Evolutionary conservation across 2,113 vertebrate genomes (phyloP).

Genomic region (Zeus faber): DNA sequence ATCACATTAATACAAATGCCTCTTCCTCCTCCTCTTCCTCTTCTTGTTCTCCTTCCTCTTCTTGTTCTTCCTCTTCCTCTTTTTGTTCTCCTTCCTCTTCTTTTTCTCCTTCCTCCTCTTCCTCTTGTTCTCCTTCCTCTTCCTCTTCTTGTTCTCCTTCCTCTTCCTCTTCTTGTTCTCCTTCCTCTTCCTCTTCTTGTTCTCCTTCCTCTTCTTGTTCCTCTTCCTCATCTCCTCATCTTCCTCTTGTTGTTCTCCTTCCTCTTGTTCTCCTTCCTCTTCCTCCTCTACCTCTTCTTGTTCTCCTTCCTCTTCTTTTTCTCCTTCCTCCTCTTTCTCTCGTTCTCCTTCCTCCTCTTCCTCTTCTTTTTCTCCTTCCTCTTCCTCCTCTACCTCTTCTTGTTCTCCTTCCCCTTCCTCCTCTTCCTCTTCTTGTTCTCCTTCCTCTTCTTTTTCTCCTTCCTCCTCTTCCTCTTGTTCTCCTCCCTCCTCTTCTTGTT

Average conservation of each 20-base stretch:
- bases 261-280: slow-evolving; percentile 12
- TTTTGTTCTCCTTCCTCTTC: not conserved
- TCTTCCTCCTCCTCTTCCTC: no score
- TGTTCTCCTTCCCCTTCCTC: not conserved
- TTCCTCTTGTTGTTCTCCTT: not conserved
- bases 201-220: no score
- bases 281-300: no score
- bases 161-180: not conserved
- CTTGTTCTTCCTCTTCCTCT: not conserved
- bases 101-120: no score
- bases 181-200: not conserved
- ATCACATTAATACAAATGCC: not conserved
- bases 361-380: slow-evolving; percentile 6
- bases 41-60: not conserved
- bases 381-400: not conserved
- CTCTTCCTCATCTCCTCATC: not conserved
- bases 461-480: not conserved
- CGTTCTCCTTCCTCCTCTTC: not conserved
- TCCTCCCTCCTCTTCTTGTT: not conserved
- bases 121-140: not conserved
- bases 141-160: no score
- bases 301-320: not conserved
- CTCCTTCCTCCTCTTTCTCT: not conserved
- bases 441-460: not conserved
- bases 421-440: slow-evolving; percentile 11